Evolutionary conservation across 2,113 vertebrate species (phyloP).

Genomic region (Gobio gobio): DNA sequence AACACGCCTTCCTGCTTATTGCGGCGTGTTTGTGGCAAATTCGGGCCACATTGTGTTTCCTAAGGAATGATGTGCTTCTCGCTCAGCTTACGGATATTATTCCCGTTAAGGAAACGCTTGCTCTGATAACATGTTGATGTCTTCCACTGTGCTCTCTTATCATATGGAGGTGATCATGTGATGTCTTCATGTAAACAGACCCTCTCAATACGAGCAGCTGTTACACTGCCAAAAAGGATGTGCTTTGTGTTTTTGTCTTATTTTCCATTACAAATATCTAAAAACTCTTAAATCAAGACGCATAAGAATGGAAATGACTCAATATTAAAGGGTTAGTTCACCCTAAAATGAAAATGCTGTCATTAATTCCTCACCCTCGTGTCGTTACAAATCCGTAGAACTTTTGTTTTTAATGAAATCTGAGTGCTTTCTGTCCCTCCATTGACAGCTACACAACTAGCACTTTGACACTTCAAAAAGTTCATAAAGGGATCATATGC

Average conservation of each 20-base stretch:
- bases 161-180: conserved; percentile 3
- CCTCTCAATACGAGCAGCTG: conserved; percentile 43
- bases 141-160: conserved; percentile 31
- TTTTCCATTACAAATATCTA: background rate
- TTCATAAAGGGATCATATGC: no score
- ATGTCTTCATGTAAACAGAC: background rate
- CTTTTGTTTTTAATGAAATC: no score
- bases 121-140: conserved; percentile 31
- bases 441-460: no score
- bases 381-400: no score
- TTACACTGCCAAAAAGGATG: background rate
- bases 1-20: background rate
- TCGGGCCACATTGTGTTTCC: conserved; percentile 16
- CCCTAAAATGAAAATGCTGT: no score
- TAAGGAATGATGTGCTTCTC: conserved; percentile 51
- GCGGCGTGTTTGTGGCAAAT: background rate
- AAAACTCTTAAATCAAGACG: background rate
- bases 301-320: background rate
- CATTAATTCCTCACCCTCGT: no score
- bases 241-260: background rate
- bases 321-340: no score
- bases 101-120: background rate
- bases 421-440: no score
- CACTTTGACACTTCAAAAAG: no score
- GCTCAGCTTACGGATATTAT: conserved; percentile 16